Percentiles rank a stretch among this genome's conserved stretches.
phyloP scores from a whole-genome alignment of 2,113 vertebrate species.

The Rattus norvegicus region DNA sequence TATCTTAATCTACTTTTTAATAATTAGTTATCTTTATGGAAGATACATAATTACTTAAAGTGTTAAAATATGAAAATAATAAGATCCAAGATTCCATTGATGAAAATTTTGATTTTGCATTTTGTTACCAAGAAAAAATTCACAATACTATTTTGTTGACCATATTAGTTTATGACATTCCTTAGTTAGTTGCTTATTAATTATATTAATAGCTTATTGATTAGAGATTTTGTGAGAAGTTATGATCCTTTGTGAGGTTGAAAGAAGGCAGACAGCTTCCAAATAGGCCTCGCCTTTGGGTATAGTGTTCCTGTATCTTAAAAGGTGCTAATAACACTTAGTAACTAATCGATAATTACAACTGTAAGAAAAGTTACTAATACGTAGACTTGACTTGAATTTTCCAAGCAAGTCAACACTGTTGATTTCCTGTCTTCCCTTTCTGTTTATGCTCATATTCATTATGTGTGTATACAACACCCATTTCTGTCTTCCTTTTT shows the following conservation, averaged over 20 bases:
- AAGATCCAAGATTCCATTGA: not conserved
- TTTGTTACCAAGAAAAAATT: not conserved
- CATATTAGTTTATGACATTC: not conserved
- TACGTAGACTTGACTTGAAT: constrained; percentile 17
- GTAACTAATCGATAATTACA: too few species aligned
- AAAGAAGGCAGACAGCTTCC: constrained; percentile 63
- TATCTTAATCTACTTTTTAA: not conserved
- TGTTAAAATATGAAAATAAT: not conserved
- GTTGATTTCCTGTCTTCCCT: not conserved
- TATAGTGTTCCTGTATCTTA: constrained; percentile 32
- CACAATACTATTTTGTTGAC: not conserved
- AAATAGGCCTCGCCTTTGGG: constrained; percentile 53
- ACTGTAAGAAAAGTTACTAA: too few species aligned
- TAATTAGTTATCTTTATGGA: not conserved
- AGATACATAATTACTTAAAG: not conserved
- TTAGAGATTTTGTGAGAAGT: not conserved
- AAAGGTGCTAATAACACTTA: constrained; percentile 61
- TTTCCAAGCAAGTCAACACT: not conserved
- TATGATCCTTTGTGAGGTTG: not conserved
- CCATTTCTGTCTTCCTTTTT: not conserved
- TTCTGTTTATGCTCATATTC: not conserved
- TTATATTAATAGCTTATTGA: not conserved
- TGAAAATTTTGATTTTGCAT: not conserved
- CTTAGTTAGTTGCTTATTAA: not conserved
- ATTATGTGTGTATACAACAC: not conserved